Conservation (phyloP, 2,113 vertebrate genomes). For the Drymodes brunneopygia region DNA sequence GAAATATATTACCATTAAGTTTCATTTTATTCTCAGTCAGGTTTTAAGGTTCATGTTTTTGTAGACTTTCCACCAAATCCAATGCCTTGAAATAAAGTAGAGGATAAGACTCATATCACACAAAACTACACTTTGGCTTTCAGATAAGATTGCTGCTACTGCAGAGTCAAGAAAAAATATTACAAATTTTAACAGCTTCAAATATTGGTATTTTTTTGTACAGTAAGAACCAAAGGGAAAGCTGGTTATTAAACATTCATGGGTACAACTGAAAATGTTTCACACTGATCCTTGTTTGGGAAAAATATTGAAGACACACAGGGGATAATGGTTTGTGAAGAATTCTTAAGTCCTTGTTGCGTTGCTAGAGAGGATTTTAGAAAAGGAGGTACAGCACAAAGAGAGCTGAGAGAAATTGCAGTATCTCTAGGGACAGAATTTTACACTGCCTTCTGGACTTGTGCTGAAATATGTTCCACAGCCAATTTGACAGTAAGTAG, state of each 20-base stretch:
- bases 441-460: neutral
- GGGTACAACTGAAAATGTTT: neutral
- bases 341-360: neutral
- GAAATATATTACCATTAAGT: neutral
- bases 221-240: neutral
- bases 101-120: neutral
- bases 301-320: neutral
- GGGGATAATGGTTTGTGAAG: neutral
- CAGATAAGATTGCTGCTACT: neutral
- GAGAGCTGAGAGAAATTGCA: neutral
- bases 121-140: neutral
- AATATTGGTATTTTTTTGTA: neutral
- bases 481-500: neutral
- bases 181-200: neutral
- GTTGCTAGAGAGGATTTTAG: neutral
- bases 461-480: neutral
- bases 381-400: neutral
- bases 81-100: neutral
- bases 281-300: neutral
- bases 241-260: conserved; percentile 7
- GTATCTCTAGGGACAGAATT: neutral
- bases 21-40: neutral
- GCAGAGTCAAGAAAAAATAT: neutral
- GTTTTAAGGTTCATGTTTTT: neutral
- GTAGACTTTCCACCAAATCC: neutral